These are phyloP conservation scores for Ephydatia muelleri DNA, from an alignment of 37 sponge, comb jelly and placozoan species.

Conservation along the genomic window DNA sequence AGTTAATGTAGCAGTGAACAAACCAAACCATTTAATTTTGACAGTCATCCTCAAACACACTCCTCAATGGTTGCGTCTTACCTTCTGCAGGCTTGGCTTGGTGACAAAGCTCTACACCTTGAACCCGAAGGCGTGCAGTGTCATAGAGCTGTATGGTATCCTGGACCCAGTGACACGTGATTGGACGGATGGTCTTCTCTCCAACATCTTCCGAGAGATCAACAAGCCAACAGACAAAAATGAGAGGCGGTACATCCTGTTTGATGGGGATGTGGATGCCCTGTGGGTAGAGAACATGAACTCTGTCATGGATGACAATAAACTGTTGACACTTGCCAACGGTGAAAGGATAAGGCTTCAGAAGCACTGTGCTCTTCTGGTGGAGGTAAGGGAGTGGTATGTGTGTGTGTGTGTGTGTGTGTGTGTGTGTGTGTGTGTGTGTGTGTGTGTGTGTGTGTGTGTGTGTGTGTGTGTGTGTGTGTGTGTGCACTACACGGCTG, in stretches of 20 bases:
- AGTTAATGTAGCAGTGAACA: neutral
- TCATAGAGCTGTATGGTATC: slow-evolving; percentile 97
- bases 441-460: slow-evolving; percentile 11
- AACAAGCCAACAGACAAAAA: slow-evolving; percentile 99
- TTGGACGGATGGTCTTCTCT: slow-evolving; percentile 99
- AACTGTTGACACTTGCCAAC: slow-evolving; percentile 96
- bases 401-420: slow-evolving; percentile 16
- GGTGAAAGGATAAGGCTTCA: slow-evolving; percentile 98
- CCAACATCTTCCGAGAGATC: slow-evolving; percentile 98
- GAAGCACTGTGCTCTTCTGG: slow-evolving; percentile 96
- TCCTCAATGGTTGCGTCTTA: too few relatives aligned
- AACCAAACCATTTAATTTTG: too few relatives aligned
- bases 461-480: neutral
- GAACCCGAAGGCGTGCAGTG: slow-evolving; percentile 97
- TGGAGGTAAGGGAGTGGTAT: slow-evolving; percentile 70
- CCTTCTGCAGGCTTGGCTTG: slow-evolving; percentile 72
- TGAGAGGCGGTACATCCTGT: slow-evolving; percentile 89
- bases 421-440: slow-evolving; percentile 13
- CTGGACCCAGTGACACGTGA: slow-evolving; percentile 98
- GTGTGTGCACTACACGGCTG: too few relatives aligned
- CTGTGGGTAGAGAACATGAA: slow-evolving; percentile 99
- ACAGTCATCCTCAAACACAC: neutral
- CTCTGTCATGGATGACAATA: slow-evolving; percentile 99
- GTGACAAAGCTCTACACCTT: slow-evolving; percentile 88
- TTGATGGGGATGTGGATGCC: slow-evolving; percentile 88